Evolutionary conservation across 2,797 vertebrate species (phyloP).

Genomic region (Hemitrygon akajei): DNA sequence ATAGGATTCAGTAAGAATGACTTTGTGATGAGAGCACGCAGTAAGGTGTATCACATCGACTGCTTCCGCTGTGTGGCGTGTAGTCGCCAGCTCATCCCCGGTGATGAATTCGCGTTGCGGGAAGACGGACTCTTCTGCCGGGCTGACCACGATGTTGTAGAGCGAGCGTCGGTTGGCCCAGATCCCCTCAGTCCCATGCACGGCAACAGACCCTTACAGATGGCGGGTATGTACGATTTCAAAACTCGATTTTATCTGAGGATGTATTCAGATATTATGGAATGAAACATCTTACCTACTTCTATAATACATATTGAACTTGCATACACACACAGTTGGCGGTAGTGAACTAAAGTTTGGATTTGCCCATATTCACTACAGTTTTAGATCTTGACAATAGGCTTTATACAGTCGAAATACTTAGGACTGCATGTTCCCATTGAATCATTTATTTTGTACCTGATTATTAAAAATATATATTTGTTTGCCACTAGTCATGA

Average conservation of each 20-base stretch:
- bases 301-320: background rate
- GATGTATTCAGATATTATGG: background rate
- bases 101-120: constrained; percentile 88
- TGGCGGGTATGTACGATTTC: constrained; percentile 77
- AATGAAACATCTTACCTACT: background rate
- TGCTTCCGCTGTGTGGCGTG: constrained; percentile 97
- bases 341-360: background rate
- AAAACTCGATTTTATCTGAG: constrained; percentile 22
- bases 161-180: constrained; percentile 76
- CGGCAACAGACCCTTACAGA: constrained; percentile 83
- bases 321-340: background rate
- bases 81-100: constrained; percentile 91
- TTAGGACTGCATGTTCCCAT: too few relatives aligned
- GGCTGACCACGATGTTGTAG: constrained; percentile 90
- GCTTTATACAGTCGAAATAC: background rate
- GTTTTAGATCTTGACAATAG: background rate
- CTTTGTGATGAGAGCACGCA: constrained; percentile 92
- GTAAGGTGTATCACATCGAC: constrained; percentile 96
- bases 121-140: constrained; percentile 92
- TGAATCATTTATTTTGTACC: background rate
- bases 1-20: constrained; percentile 97
- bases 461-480: too few relatives aligned
- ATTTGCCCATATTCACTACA: background rate
- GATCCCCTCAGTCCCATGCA: constrained; percentile 87
- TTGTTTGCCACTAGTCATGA: background rate